Percentiles rank a stretch among this genome's conserved stretches.
Evolutionary conservation across 2,888 invertebrate species (phyloP).

Genomic region (Eutolmus rufibarbis): DNA sequence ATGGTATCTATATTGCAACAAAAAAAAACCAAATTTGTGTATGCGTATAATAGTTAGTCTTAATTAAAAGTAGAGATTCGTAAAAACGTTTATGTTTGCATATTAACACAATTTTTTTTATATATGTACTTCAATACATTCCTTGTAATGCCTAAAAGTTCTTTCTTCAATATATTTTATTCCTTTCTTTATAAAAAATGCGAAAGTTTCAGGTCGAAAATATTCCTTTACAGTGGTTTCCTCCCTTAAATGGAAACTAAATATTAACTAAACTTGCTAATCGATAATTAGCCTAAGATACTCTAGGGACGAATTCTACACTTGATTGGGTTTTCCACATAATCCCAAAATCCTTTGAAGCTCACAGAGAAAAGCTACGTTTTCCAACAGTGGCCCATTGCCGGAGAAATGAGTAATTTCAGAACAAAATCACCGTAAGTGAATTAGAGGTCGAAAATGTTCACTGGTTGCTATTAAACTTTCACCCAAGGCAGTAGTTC

Average conservation of each 20-base stretch:
- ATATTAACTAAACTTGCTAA: not conserved
- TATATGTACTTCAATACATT: too few relatives aligned
- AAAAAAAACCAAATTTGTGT: too few relatives aligned
- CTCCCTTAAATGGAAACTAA: not conserved
- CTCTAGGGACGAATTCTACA: not conserved
- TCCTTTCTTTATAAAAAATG: too few relatives aligned
- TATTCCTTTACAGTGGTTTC: too few relatives aligned
- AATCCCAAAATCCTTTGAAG: not conserved
- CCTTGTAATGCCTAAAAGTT: too few relatives aligned
- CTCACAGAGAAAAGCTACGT: not conserved
- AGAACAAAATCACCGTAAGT: constrained; percentile 9
- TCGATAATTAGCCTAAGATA: not conserved
- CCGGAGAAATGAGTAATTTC: constrained; percentile 12
- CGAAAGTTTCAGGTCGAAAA: too few relatives aligned
- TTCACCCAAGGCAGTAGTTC: not conserved
- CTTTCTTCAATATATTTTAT: too few relatives aligned
- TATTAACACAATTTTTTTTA: too few relatives aligned
- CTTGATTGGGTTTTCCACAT: not conserved
- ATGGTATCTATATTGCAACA: too few relatives aligned
- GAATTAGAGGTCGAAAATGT: constrained; percentile 8
- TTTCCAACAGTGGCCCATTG: not conserved
- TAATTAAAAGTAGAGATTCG: too few relatives aligned
- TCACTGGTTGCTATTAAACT: constrained; percentile 27
- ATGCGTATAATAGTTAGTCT: too few relatives aligned
- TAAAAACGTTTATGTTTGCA: too few relatives aligned